These are phyloP conservation scores for Thrips palmi DNA, from an alignment of 1,140 invertebrate species.

Conservation along the genomic window DNA sequence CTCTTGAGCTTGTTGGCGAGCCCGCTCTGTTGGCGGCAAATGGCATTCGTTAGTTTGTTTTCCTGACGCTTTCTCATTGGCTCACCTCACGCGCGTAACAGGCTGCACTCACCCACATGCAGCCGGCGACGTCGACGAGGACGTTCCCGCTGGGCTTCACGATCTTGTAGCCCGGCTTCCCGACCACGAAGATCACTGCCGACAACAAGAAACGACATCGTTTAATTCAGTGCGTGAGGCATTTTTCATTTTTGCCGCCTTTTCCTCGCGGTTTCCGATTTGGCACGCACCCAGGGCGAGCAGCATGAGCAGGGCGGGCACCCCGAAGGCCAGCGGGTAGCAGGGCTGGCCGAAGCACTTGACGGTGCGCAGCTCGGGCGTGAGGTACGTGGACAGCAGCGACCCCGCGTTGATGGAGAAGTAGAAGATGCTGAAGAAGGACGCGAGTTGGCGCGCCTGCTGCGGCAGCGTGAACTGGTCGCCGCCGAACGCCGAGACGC, in stretches of 20 bases:
- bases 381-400: conserved; percentile 73
- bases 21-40: too few relatives aligned
- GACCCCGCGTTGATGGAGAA: conserved; percentile 86
- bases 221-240: neutral
- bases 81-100: too few relatives aligned
- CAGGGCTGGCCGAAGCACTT: conserved; percentile 69
- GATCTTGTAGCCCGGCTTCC: conserved; percentile 56
- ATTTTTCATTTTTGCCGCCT: neutral
- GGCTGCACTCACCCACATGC: conserved; percentile 64
- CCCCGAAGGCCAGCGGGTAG: conserved; percentile 79
- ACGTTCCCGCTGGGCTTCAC: conserved; percentile 68
- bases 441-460: conserved; percentile 51
- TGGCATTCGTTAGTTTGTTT: too few relatives aligned
- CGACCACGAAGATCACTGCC: conserved; percentile 63
- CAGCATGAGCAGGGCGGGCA: conserved; percentile 75
- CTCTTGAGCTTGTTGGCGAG: too few relatives aligned
- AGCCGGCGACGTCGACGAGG: conserved; percentile 52
- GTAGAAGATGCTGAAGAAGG: conserved; percentile 88
- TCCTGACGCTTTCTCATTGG: too few relatives aligned
- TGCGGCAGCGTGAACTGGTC: conserved; percentile 80
- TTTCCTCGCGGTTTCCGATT: too few relatives aligned
- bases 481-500: conserved; percentile 90
- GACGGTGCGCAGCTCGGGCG: conserved; percentile 66
- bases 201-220: conserved; percentile 19
- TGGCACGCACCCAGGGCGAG: conserved; percentile 52